These are phyloP conservation scores for Andrena haemorrhoa DNA, from an alignment of 2,888 invertebrate genomes.

Conservation along the genomic window DNA sequence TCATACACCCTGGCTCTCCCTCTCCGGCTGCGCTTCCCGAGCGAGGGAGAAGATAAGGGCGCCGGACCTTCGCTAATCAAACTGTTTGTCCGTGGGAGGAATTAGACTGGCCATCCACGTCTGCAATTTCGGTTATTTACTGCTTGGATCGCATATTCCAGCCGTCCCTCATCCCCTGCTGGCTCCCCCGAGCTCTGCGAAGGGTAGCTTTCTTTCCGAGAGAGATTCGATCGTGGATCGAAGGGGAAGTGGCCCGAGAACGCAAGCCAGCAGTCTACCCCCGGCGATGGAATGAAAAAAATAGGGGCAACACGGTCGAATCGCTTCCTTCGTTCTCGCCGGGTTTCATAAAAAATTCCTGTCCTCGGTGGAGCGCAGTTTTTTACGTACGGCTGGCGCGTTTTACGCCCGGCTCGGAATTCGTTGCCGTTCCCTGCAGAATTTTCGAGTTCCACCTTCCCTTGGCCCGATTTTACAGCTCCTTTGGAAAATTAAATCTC, in stretches of 20 bases:
- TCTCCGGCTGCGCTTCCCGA: neutral
- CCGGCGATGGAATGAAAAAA: neutral
- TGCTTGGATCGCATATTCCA: conserved; percentile 30
- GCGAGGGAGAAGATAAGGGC: neutral
- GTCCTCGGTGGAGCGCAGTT: conserved; percentile 9
- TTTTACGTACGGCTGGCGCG: conserved; percentile 30
- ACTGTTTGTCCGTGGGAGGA: conserved; percentile 50
- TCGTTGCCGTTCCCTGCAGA: conserved; percentile 8
- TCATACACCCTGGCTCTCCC: conserved; percentile 8
- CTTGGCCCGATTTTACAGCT: conserved; percentile 21
- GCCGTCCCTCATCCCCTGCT: neutral
- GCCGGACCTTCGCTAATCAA: conserved; percentile 44
- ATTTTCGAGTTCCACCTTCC: conserved; percentile 10
- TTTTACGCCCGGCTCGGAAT: conserved; percentile 20
- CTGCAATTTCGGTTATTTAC: conserved; percentile 53
- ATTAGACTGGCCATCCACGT: conserved; percentile 43
- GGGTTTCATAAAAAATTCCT: conserved; percentile 49
- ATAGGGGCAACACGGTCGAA: conserved; percentile 18
- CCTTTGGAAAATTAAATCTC: conserved; percentile 57
- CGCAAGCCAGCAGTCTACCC: neutral
- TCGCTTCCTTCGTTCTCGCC: conserved; percentile 8
- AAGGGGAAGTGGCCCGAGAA: neutral
- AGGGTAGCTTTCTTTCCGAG: neutral
- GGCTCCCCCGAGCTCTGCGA: neutral
- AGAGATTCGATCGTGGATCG: conserved; percentile 19